Conservation (phyloP, 2,113 vertebrate genomes). For the Scolopax mira region DNA sequence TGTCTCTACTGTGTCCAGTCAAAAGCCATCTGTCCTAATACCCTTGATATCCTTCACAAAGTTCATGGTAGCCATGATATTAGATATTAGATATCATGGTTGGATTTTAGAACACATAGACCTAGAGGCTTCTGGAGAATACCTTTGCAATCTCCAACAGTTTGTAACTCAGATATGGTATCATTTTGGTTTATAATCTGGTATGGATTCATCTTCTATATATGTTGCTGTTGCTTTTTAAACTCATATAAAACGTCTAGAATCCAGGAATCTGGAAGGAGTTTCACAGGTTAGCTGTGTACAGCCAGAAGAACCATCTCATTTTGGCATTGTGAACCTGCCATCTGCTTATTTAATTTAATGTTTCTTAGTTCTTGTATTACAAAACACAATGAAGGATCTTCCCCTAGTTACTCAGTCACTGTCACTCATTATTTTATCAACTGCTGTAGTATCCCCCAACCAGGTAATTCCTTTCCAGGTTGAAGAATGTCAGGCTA, state of each 20-base stretch:
- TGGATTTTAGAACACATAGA: not conserved
- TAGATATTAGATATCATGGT: too few relatives aligned
- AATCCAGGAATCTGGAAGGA: not conserved
- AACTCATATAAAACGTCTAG: not conserved
- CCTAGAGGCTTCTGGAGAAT: not conserved
- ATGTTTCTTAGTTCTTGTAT: not conserved
- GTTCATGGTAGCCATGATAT: fast-evolving
- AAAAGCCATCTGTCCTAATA: not conserved
- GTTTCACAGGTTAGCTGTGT: not conserved
- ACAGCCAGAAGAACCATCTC: not conserved
- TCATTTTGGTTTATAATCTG: not conserved
- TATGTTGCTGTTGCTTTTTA: not conserved
- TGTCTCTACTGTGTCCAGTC: not conserved
- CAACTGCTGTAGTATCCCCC: not conserved
- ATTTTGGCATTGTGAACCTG: not conserved
- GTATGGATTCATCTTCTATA: not conserved
- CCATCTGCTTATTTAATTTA: not conserved
- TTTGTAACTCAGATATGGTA: not conserved
- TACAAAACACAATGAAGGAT: not conserved
- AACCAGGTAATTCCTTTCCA: not conserved
- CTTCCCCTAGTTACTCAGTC: not conserved
- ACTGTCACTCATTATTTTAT: not conserved
- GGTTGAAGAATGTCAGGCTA: not conserved
- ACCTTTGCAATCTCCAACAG: not conserved
- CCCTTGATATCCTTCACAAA: not conserved